Conservation (phyloP, 2,113 vertebrate genomes). For the Antennarius striatus region DNA sequence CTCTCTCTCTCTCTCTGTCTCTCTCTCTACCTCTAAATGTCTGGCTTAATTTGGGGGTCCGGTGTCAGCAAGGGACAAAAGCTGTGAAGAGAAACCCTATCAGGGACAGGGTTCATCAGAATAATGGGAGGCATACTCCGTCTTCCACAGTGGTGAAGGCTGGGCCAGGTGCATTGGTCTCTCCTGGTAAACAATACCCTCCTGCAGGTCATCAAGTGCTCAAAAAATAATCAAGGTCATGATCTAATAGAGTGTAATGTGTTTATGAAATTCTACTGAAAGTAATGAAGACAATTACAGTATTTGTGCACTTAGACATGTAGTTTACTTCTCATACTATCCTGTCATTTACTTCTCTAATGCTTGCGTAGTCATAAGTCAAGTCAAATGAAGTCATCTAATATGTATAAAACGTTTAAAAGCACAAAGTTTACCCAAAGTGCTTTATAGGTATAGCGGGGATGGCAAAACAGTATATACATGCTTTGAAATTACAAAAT, state of each 20-base stretch:
- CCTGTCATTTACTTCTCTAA: too few species aligned
- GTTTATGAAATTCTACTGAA: not conserved
- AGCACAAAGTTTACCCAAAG: too few species aligned
- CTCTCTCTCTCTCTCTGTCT: too few species aligned
- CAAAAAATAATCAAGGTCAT: not conserved
- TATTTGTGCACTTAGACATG: too few species aligned
- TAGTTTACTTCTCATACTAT: too few species aligned
- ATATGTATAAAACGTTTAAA: too few species aligned
- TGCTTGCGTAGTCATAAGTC: too few species aligned
- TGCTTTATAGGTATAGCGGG: too few species aligned
- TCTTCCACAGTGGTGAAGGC: slow-evolving; percentile 31
- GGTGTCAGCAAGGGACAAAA: slow-evolving; percentile 71
- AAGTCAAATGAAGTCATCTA: too few species aligned
- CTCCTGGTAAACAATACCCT: slow-evolving; percentile 17
- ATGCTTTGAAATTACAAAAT: too few species aligned
- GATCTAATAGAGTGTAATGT: not conserved
- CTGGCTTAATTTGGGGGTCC: slow-evolving; percentile 61
- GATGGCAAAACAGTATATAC: too few species aligned
- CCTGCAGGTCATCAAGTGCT: slow-evolving; percentile 15
- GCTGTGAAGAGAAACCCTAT: slow-evolving; percentile 74
- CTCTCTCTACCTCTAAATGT: slow-evolving; percentile 48
- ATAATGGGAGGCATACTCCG: slow-evolving; percentile 60
- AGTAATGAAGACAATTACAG: too few species aligned
- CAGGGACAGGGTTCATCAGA: slow-evolving; percentile 73
- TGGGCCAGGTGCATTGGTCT: slow-evolving; percentile 16